Evolutionary conservation across 2,888 invertebrate species (phyloP), one percentile per base, ranked within the genome.

Genomic region (Allophyes oxyacanthae): DNA sequence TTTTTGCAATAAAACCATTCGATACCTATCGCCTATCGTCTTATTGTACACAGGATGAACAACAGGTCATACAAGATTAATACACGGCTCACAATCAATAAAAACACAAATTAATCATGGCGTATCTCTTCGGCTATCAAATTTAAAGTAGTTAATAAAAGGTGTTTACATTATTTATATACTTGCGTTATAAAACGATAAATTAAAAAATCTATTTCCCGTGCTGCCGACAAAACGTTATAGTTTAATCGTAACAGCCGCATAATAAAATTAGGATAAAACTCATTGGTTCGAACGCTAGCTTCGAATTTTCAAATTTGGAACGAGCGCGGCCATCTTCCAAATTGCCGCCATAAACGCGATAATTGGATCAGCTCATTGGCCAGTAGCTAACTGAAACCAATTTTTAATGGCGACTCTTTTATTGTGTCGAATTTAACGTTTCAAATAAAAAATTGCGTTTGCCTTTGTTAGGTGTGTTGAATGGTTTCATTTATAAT

Each of bases 361-460:
- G 85, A 86, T 90, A 90, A 91, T 90, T 89, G 89, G 89, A 87
- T 86, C 86, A 86, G 85, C 89, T 88, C 88, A 90, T 90, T 90
- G 89, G 87, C 80, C 88, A 81, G 89, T 86, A 89, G 90, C 88
- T 89, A 88, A 90, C 85, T 89, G 91, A 89, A 88, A 87, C 85
- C 84, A 84, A 86, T 85, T 88, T 76, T 88, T 86, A 84, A 84
- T 57, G 61, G 61, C 60, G 43, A 61, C 60, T 60, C 64, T 72
- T 72, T 74, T 67, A 66, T 64, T 68, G 59, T 46, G 61, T 60
- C 44, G 59, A 52, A 63, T 57, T 59, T 51, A 46, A 58, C 10
- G 37, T 57, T 60, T 56, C 58, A 55, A 49, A 60, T 37, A 54
- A 51, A 72, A 53, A 55, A 53, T 51, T 42, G 56, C 33, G 33